Evolutionary conservation across 1,140 invertebrate species (phyloP), one percentile per base, ranked within the genome.

Genomic region (Octopus sinensis): DNA sequence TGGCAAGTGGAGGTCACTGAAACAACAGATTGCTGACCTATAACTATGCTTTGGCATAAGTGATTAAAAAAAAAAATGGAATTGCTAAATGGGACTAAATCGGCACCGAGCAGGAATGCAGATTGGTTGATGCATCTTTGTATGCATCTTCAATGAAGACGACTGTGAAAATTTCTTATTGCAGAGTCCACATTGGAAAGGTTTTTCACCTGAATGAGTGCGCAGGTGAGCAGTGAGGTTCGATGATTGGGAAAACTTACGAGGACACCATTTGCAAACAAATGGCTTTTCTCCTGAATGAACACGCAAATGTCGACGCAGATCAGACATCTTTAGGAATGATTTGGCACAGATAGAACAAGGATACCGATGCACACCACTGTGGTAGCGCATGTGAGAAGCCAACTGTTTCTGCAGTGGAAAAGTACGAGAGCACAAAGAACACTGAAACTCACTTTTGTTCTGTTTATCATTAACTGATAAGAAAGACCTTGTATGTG

Each of bases 321-420:
- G 80, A 91, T 98, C 97, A 62, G 96, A 97, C 79, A 96, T 93
- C 91, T 98, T 96, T 52, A 96, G 96, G 90, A 98, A 98, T 1
- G 96, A 96, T 12, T 96, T 93, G 85, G 95, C 94, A 89, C 97
- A 98, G 86, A 97, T 95, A 79, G 94, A 94, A 90, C 97, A 98
- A n/a, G 95, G 95, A 92, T 97, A 98, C 0, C 97, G 97, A 6
- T 78, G 62, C 13, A 54, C 51, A 13, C 81, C 81, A 53, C 9
- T 84, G 51, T 98, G 96, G 76, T 96, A 92, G 90, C 97, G 97
- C 95, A 97, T 97, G 91, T 98, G 96, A 75, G 98, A 92, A 53
- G 96, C 96, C 84, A 98, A 92, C 91, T 98, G 97, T 92, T 98
- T 96, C 82, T 95, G 96, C 53, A 97, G 92, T 13, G 96, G 96